A percentile compares a stretch with the other conserved stretches of the same genome.
Evolutionary conservation across 1,140 invertebrate species (phyloP).

Genomic region (Lepidurus couesii): DNA sequence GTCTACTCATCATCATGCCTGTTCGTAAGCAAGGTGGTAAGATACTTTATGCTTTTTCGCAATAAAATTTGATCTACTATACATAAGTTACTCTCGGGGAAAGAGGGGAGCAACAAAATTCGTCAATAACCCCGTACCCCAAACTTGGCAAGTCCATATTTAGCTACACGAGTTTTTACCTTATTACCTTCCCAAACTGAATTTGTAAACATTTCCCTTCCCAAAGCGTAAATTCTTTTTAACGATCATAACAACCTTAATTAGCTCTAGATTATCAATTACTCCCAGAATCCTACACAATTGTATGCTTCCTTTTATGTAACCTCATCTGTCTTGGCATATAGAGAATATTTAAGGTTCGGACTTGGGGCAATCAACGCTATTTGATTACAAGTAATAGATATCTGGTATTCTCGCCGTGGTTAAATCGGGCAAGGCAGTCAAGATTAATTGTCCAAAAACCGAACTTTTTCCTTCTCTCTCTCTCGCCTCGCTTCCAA

Average conservation of each 20-base stretch:
- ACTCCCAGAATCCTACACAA: no score
- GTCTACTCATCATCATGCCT: conserved; percentile 39
- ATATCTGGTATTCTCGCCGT: conserved; percentile 9
- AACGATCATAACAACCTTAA: no score
- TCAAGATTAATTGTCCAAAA: neutral
- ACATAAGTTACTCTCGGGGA: neutral
- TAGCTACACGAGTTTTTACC: no score
- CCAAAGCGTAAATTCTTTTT: no score
- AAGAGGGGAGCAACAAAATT: no score
- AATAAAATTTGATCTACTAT: neutral
- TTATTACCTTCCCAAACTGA: no score
- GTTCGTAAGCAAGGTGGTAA: conserved; percentile 43
- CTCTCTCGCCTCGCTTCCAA: neutral
- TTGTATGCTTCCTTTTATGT: no score
- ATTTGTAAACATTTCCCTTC: no score
- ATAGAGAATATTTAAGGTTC: neutral
- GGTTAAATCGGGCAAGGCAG: no score
- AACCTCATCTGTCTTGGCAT: neutral
- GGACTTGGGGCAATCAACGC: neutral
- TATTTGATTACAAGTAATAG: neutral
- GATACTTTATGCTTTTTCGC: conserved; percentile 26
- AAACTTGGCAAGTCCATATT: no score
- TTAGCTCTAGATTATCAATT: no score
- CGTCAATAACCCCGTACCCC: neutral
- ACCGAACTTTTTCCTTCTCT: neutral